Evolutionary conservation across 1,140 invertebrate genomes (phyloP), one percentile per base, ranked within the genome.

Genomic region (Neotoxoptera formosana): DNA sequence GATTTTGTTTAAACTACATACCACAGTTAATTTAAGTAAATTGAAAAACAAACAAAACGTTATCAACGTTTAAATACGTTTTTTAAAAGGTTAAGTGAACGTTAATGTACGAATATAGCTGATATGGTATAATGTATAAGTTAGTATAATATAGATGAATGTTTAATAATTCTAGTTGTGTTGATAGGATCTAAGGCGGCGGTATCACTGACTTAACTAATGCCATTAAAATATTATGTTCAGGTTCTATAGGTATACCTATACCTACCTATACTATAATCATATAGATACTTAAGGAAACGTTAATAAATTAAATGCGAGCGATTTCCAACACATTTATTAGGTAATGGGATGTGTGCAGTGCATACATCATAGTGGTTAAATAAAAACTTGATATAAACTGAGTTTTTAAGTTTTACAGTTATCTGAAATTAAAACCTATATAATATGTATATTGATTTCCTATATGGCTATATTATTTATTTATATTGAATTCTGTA

Each of bases 371-470:
- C 36, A 41, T 30, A 11, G 47, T 47, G 47, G n/a, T 51, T 88
- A 51, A 88, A 88, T 21, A 88, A 51, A 88, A 88, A 88, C n/a
- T 48, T 51, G 21, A 88, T n/a, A 34, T n/a, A 88, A 88, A 51
- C 47, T 76, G 76, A 83, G 36, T 34, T 51, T 88, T 88, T n/a
- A 51, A 51, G 45, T 88, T 88, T 88, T 51, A 88, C 86, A 30
- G 86, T 88, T 88, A 88, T 51, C 47, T 34, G 30, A 51, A 87
- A 87, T 48, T 87, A 86, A 30, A 41, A 86, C 41, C 36, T 47
- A 86, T 41, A 76, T 83, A 84, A 45, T 47, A 86, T 45, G 41
- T 86, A 30, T 86, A 76, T 47, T 30, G 9, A 11, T 30, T 86
- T 14, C 17, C 17, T 41, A 36, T 36, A 34, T 83, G 41, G 41